Percentiles rank a stretch among this genome's conserved stretches.
phyloP scores from a whole-genome alignment of 2,888 invertebrate species.

The Hololepta plana region DNA sequence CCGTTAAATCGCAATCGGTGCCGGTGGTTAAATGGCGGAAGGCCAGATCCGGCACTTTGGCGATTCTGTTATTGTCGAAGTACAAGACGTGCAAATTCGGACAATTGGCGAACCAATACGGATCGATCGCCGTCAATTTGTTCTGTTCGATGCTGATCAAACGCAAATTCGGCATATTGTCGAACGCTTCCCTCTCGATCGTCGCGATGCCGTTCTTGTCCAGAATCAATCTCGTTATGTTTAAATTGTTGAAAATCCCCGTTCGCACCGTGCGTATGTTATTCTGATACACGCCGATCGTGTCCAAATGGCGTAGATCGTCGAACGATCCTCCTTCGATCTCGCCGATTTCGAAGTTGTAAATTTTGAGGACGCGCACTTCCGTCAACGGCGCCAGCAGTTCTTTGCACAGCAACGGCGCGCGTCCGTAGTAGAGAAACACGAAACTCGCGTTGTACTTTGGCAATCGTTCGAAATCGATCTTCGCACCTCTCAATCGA shows the following conservation, averaged over 20 bases:
- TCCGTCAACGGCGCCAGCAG: no score
- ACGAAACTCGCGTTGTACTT: no score
- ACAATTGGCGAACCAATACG: conserved; percentile 9
- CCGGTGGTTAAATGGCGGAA: no score
- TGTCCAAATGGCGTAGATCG: conserved; percentile 8
- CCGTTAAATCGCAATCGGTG: no score
- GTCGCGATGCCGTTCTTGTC: conserved; percentile 9
- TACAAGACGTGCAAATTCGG: conserved; percentile 10
- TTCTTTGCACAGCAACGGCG: no score
- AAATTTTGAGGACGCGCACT: conserved; percentile 6
- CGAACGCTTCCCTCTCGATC: conserved; percentile 8
- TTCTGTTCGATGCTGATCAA: conserved; percentile 8
- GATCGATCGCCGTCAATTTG: conserved; percentile 8
- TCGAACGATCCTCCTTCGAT: conserved; percentile 8
- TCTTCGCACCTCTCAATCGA: no score
- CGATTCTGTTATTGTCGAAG: conserved; percentile 8
- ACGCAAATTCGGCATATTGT: conserved; percentile 9
- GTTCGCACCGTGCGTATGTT: conserved; percentile 6
- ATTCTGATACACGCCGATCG: conserved; percentile 9
- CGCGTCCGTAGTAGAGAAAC: no score
- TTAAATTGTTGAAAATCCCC: conserved; percentile 8
- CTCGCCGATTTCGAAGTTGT: conserved; percentile 6
- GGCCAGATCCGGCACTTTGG: conserved; percentile 6
- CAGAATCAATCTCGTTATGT: conserved; percentile 8
- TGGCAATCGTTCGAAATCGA: no score